Conservation (phyloP, 64 coral and sea anemone species). For the Stylophora pistillata region DNA sequence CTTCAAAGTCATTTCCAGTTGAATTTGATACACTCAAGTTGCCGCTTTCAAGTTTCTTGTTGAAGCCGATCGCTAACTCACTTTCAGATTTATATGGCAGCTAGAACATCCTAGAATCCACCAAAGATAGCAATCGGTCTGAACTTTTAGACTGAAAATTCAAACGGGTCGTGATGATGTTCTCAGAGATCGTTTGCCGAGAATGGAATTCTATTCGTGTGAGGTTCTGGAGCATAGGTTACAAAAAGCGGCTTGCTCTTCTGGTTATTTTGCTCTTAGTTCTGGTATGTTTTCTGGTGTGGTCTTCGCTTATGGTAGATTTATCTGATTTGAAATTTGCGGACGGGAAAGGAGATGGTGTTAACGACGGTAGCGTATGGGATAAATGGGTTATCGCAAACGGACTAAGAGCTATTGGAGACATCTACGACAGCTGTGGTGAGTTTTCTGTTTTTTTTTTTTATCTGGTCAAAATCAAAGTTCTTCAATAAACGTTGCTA, state of each 20-base stretch:
- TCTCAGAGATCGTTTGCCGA: background rate
- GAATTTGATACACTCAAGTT: background rate
- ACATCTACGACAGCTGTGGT: constrained; percentile 63
- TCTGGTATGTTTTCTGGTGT: background rate
- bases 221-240: constrained; percentile 62
- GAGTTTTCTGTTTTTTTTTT: background rate
- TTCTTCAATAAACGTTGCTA: background rate
- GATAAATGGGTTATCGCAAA: constrained; percentile 35
- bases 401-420: constrained; percentile 43
- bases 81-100: background rate
- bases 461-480: background rate
- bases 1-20: background rate
- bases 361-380: constrained; percentile 23
- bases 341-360: background rate
- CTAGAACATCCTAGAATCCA: background rate
- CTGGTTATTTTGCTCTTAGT: constrained; percentile 8
- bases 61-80: background rate
- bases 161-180: background rate
- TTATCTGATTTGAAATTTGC: constrained; percentile 30
- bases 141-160: background rate
- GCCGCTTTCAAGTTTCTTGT: background rate
- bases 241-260: constrained; percentile 51
- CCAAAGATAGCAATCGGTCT: no score
- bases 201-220: constrained; percentile 41
- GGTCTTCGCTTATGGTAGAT: constrained; percentile 42